These are phyloP conservation scores for Sarcophaga variegata DNA, from an alignment of 2,888 invertebrate species.

Conservation along the genomic window DNA sequence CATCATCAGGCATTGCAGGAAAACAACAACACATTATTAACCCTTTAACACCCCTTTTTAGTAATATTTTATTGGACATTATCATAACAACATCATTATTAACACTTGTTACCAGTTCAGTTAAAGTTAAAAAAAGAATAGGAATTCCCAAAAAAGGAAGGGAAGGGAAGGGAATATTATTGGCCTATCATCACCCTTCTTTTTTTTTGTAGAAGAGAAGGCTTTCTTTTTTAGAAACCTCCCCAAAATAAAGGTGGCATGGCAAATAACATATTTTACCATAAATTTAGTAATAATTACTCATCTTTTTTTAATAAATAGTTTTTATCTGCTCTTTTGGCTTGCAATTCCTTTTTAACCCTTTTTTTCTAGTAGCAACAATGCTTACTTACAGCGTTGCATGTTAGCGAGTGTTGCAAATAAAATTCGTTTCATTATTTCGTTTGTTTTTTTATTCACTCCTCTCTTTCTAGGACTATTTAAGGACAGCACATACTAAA, in stretches of 20 bases:
- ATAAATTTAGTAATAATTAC: conserved; percentile 54
- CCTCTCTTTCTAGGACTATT: conserved; percentile 4
- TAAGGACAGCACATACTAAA: neutral
- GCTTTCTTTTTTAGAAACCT: conserved; percentile 16
- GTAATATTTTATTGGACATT: conserved; percentile 47
- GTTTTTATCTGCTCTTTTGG: conserved; percentile 7
- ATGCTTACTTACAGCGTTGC: conserved; percentile 4
- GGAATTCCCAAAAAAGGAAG: neutral
- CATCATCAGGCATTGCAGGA: neutral
- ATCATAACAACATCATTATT: conserved; percentile 68
- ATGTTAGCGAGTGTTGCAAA: conserved; percentile 15
- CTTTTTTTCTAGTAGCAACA: conserved; percentile 17
- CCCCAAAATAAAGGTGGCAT: conserved; percentile 14
- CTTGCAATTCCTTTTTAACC: neutral
- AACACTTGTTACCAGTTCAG: conserved; percentile 67
- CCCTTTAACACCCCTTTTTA: conserved; percentile 66
- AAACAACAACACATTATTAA: conserved; percentile 52
- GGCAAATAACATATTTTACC: conserved; percentile 32
- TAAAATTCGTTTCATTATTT: conserved; percentile 44
- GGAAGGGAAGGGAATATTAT: neutral
- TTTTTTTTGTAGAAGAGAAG: neutral
- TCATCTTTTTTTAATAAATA: conserved; percentile 41
- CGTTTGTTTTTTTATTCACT: conserved; percentile 18
- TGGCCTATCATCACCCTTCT: conserved; percentile 55
- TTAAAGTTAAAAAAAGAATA: conserved; percentile 2